Evolutionary conservation across 2,113 vertebrate genomes (phyloP).

Genomic region (Ardeotis arabs): DNA sequence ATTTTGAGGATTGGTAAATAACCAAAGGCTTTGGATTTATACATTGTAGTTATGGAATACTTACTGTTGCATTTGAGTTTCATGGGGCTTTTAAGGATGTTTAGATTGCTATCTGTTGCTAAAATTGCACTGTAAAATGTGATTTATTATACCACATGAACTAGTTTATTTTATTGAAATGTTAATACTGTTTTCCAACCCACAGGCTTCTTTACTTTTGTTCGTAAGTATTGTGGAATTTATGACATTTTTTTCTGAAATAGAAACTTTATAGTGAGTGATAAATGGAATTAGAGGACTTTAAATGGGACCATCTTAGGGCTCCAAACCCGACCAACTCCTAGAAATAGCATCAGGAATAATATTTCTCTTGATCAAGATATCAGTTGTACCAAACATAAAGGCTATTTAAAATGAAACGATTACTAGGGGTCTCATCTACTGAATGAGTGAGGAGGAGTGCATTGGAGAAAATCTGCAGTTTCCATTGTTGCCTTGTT

Average conservation of each 20-base stretch:
- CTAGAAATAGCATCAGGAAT: neutral
- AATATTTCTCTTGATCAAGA: neutral
- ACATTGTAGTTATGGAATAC: neutral
- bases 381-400: neutral
- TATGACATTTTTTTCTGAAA: neutral
- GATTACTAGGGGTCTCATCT: neutral
- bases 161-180: conserved; percentile 44
- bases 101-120: conserved; percentile 39
- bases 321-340: neutral
- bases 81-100: conserved; percentile 22
- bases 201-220: neutral
- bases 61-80: conserved; percentile 25
- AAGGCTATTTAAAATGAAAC: neutral
- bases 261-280: neutral
- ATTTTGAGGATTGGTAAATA: conserved; percentile 26
- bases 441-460: neutral
- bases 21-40: conserved; percentile 5
- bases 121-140: conserved; percentile 40
- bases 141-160: conserved; percentile 13
- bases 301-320: neutral
- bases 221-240: neutral
- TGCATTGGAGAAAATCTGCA: neutral
- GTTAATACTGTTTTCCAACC: neutral
- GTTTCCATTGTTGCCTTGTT: neutral
- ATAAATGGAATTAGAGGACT: neutral